Base-by-base conservation (phyloP, 2,797 vertebrate genomes). In the Rhodeus uyekii region DNA sequence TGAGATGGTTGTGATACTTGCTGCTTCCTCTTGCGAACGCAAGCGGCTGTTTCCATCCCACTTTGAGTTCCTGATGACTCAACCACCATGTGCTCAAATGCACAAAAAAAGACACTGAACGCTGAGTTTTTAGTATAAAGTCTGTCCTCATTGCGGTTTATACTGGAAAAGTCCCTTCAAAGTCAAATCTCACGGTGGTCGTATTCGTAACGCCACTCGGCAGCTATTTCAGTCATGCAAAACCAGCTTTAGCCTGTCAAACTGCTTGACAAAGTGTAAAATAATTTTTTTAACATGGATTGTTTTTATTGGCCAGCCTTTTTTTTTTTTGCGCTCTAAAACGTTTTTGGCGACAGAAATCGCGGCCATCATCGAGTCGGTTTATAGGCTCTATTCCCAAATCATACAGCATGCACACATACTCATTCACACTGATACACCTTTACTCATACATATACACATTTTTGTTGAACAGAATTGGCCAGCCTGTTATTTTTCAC, bases 1-100 rank as follows among this genome's bases (percentile, higher is more conserved):
- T 92, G 72, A 90, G 29, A 7, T 46, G 1, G 19, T 61, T 60
- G 24, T 13, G 38, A 24, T 14, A 19, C 12, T 24, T 19, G 32
- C 32, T 10, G 69, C 16, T 22, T 72, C 19, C 42, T 64, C n/a
- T 44, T 73, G 29, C 46, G 63, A 81, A 81, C 32, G n/a, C 24
- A 60, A 79, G 71, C 39, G 42, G 29, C 8, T 44, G 7, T 18
- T 69, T 22, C 8, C 18, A 69, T n/a, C 22, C 27, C 24, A 42
- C 18, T 27, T 50, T 77, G 44, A 50, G 34, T 67, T 6, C 3
- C 44, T 46, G 27, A 46, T 44, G 24, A 44, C 22, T 50, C 76
- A 65, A 46, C 29, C 18, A 44, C 16, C 12, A 48, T 14, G n/a
- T 19, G 19, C 16, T n/a, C 4, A 48, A 77, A 78, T 48, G 42